phyloP scores from a whole-genome alignment of 2,797 vertebrate genomes.

The Cetoscarus ocellatus region DNA sequence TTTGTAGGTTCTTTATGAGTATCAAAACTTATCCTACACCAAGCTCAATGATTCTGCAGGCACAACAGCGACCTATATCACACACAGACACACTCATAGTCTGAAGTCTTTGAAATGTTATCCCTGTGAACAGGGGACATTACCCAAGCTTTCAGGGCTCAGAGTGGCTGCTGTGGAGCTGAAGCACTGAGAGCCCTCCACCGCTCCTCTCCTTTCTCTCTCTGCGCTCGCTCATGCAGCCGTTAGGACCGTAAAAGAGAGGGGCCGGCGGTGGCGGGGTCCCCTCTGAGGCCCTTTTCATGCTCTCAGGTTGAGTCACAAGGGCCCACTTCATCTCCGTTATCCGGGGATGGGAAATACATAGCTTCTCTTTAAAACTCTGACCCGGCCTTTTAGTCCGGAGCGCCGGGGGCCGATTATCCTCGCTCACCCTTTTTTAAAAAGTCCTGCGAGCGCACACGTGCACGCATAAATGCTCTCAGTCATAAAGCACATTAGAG shows the following conservation, averaged over 20 bases:
- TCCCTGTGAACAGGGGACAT: constrained; percentile 65
- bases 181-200: constrained; percentile 73
- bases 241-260: constrained; percentile 75
- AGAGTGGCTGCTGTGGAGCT: constrained; percentile 63
- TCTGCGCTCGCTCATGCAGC: constrained; percentile 57
- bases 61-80: neutral
- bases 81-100: neutral
- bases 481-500: constrained; percentile 53
- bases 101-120: constrained; percentile 61
- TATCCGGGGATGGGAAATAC: constrained; percentile 77
- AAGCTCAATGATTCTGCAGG: constrained; percentile 14
- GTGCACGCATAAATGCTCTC: constrained; percentile 41
- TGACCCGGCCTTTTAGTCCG: constrained; percentile 84
- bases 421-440: constrained; percentile 76
- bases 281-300: constrained; percentile 76
- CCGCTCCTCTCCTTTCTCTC: constrained; percentile 61
- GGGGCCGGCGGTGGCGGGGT: constrained; percentile 64
- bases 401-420: constrained; percentile 80
- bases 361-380: constrained; percentile 81
- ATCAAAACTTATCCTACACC: constrained; percentile 21
- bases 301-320: constrained; percentile 79
- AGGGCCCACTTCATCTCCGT: constrained; percentile 80
- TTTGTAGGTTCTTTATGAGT: neutral
- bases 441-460: constrained; percentile 57
- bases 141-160: constrained; percentile 70